phyloP scores from a whole-genome alignment of 2,888 invertebrate species.

The Limnephilus rhombicus region DNA sequence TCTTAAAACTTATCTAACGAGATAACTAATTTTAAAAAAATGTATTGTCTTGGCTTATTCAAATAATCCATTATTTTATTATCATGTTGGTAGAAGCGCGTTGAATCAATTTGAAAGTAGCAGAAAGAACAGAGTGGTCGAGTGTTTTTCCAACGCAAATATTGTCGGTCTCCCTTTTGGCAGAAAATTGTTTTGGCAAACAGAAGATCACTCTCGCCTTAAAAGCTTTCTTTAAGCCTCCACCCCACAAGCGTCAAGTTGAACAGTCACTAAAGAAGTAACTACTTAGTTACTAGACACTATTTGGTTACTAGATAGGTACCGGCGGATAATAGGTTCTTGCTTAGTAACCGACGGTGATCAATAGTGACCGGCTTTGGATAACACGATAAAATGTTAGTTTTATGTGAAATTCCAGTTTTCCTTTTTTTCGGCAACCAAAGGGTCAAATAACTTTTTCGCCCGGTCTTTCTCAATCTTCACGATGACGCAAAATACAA shows the following conservation, averaged over 20 bases:
- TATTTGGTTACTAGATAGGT: background rate
- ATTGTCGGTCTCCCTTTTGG: constrained; percentile 48
- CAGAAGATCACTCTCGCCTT: constrained; percentile 48
- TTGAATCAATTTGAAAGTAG: constrained; percentile 5
- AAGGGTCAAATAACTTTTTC: too few species aligned
- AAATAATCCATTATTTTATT: background rate
- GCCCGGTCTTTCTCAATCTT: too few species aligned
- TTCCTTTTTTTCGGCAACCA: background rate
- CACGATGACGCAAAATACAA: too few species aligned
- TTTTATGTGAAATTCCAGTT: background rate
- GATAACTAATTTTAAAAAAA: too few species aligned
- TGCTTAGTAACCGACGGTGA: background rate
- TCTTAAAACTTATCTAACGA: too few species aligned
- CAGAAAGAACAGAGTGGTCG: constrained; percentile 12
- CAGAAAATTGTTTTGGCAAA: constrained; percentile 52
- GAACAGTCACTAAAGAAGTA: constrained; percentile 18
- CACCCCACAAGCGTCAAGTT: background rate
- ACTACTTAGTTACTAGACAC: background rate
- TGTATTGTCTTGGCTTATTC: background rate
- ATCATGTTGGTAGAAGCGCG: background rate
- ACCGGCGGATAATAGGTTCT: background rate
- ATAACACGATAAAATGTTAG: background rate
- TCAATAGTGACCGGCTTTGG: background rate
- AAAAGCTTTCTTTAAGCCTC: constrained; percentile 39
- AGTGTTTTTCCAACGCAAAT: constrained; percentile 49